Conservation (phyloP, 2,888 invertebrate species). For the Prosapia bicincta region DNA sequence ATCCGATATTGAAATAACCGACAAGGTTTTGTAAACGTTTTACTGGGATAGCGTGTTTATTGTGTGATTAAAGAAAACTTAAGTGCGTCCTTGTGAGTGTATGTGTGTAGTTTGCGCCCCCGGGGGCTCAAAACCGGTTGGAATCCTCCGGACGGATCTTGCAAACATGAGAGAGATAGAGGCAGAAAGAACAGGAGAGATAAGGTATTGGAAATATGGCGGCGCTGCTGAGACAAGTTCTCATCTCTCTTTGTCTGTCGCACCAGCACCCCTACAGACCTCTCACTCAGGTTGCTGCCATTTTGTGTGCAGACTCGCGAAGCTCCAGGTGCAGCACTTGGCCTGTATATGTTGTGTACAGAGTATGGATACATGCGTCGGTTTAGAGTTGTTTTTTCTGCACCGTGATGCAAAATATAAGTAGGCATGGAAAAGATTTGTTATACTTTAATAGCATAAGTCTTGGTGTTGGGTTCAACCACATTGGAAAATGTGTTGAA, state of each 20-base stretch:
- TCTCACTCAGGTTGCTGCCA: neutral
- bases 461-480: too few species aligned
- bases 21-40: too few species aligned
- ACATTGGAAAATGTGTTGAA: too few species aligned
- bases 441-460: too few species aligned
- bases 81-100: neutral
- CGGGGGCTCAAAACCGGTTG: conserved; percentile 22
- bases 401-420: too few species aligned
- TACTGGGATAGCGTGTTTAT: too few species aligned
- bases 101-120: conserved; percentile 9
- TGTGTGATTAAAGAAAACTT: neutral
- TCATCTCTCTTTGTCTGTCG: conserved; percentile 4
- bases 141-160: conserved; percentile 13
- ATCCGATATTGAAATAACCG: too few species aligned
- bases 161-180: conserved; percentile 21
- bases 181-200: conserved; percentile 21
- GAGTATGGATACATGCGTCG: too few species aligned
- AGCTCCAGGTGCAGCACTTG: neutral
- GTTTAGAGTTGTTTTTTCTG: too few species aligned
- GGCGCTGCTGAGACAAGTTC: conserved; percentile 20
- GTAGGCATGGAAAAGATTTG: too few species aligned
- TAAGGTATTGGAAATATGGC: conserved; percentile 28
- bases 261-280: neutral
- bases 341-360: too few species aligned
- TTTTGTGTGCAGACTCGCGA: neutral